These are phyloP conservation scores for Melanogrammus aeglefinus DNA, from an alignment of 2,797 vertebrate genomes.

Conservation along the genomic window DNA sequence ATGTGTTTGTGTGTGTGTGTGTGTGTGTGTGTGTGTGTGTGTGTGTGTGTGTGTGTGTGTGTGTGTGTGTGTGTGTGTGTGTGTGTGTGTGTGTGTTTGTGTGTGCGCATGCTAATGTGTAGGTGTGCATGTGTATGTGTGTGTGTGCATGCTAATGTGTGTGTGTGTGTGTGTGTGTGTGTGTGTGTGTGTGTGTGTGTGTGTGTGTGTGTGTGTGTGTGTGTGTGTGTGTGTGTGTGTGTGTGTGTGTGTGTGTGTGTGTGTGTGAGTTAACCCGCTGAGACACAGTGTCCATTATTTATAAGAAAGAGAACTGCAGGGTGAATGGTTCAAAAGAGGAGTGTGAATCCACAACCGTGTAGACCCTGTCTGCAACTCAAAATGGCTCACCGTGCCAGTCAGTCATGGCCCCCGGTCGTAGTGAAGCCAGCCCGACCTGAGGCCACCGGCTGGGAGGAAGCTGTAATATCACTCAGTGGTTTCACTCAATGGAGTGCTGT, in stretches of 20 bases:
- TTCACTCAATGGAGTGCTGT: not conserved
- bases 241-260: not conserved
- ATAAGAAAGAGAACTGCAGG: not conserved
- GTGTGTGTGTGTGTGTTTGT: not conserved
- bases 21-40: too few relatives aligned
- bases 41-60: not conserved
- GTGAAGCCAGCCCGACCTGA: not conserved
- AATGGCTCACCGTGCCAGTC: not conserved
- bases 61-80: not conserved
- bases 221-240: not conserved
- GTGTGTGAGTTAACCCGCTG: not conserved
- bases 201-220: too few relatives aligned
- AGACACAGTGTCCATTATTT: not conserved
- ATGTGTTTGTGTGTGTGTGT: not conserved
- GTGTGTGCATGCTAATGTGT: too few relatives aligned
- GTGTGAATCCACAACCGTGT: not conserved
- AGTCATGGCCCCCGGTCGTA: too few relatives aligned
- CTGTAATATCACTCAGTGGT: not conserved
- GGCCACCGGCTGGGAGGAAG: not conserved
- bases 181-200: not conserved
- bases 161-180: not conserved
- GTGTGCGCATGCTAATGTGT: not conserved
- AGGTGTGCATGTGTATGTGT: not conserved
- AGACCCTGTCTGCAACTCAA: not conserved
- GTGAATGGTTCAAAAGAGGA: not conserved